Conservation (phyloP, 2,113 vertebrate genomes). For the Platichthys stellatus region DNA sequence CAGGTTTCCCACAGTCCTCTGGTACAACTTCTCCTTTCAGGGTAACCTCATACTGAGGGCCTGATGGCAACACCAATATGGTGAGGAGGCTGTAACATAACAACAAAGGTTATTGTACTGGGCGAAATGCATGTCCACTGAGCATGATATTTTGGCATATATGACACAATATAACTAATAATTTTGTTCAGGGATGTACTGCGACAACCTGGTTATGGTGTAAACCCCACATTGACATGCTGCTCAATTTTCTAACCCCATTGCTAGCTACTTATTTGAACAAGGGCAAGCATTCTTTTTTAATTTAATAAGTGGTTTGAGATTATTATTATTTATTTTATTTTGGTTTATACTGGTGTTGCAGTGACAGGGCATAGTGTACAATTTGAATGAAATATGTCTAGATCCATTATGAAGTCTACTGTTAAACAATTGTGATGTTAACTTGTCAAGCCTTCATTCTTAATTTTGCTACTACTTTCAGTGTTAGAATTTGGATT, state of each 20-base stretch:
- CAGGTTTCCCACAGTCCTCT: constrained; percentile 55
- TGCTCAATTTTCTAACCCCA: not conserved
- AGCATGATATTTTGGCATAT: not conserved
- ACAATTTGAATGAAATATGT: not conserved
- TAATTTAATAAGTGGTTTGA: no score
- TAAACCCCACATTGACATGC: not conserved
- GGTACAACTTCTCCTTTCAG: constrained; percentile 84
- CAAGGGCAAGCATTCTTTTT: no score
- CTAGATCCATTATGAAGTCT: not conserved
- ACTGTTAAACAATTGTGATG: not conserved
- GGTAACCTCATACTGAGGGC: constrained; percentile 94
- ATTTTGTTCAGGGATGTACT: no score
- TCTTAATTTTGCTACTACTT: not conserved
- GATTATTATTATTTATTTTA: no score
- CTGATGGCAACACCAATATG: constrained; percentile 91
- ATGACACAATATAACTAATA: not conserved
- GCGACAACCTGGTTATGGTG: no score
- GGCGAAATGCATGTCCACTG: not conserved
- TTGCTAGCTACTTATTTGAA: not conserved
- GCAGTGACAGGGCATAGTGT: not conserved
- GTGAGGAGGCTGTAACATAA: constrained; percentile 85
- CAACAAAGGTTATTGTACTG: not conserved
- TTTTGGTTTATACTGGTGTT: no score
- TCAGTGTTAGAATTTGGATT: not conserved
- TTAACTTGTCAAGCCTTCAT: not conserved